Evolutionary conservation across 1,140 invertebrate species (phyloP), one percentile per base, ranked within the genome.

Genomic region (Formica selysi): DNA sequence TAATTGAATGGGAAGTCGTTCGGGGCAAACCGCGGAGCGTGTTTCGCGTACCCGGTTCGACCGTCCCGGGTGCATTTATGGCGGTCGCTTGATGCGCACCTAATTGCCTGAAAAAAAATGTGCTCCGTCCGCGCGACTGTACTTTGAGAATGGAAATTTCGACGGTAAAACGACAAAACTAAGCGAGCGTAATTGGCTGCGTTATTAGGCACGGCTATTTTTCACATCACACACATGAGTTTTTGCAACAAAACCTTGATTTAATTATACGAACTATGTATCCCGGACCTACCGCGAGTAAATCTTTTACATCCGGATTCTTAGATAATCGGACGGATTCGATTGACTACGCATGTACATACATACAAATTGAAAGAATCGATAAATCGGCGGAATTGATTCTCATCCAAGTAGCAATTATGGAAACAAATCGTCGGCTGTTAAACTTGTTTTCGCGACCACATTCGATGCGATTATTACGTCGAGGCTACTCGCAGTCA

Each of bases 1-100:
- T 78, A 78, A 78, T 78, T 78, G 76, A 78, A 78, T 65, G 76
- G 41, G 76, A 65, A 65, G 76, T 78, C 59, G 74, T 65, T 65
- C 51, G 57, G 59, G 26, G 19, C 26, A 32, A 65, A 78, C 38
- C 76, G 76, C 74, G 74, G 74, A 44, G 74, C 36, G 57, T 36
- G 10, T 41, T 41, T 62, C 48, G 41, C 10, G 0, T 8, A n/a
- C 59, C 51, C 73, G 36, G 22, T 36, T 11, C 74, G 22, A 76
- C 22, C 57, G 59, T 51, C 62, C 41, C 19, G 26, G 13, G 26
- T 26, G 59, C 59, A 78, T 78, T 78, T 78, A 78, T 78, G 26
- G 41, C 76, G 76, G 59, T 64, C 76, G 59, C 76, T 78, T 78
- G 76, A 78, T 78, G 76, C 76, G 76, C 59, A 65, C 76, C 41